A percentile compares a stretch with the other conserved stretches of the same genome.
Conservation (phyloP, 1,140 invertebrate species). For the Caenorhabditis brenneri region DNA sequence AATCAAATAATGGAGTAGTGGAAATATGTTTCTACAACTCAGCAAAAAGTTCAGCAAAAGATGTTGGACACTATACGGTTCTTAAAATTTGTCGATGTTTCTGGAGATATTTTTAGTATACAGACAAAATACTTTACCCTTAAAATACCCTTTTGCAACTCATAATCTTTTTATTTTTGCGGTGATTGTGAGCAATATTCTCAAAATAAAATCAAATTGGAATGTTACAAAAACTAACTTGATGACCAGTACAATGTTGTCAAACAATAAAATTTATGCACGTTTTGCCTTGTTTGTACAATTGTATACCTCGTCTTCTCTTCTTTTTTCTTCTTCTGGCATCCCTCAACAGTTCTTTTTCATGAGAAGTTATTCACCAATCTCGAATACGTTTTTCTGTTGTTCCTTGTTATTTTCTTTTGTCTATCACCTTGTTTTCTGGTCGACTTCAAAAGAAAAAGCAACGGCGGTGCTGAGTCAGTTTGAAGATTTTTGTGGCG, state of each 20-base stretch:
- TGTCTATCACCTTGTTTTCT: not conserved
- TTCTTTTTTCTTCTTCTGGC: not conserved
- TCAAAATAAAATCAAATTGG: not conserved
- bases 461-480: not conserved
- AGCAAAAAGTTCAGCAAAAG: no score
- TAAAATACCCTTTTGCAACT: not conserved
- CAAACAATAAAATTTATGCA: not conserved
- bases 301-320: not conserved
- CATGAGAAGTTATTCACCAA: not conserved
- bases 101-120: no score
- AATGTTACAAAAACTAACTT: not conserved
- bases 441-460: not conserved
- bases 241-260: constrained; percentile 16
- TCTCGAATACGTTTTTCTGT: not conserved
- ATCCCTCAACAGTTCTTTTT: not conserved
- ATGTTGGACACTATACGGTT: no score
- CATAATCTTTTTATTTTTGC: not conserved
- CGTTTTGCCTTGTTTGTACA: constrained; percentile 14
- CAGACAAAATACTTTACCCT: no score
- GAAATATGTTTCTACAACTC: no score
- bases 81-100: no score
- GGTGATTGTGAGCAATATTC: not conserved
- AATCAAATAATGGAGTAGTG: not conserved
- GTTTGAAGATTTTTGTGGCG: not conserved
- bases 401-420: not conserved